Base-by-base conservation (phyloP, 1,140 invertebrate species). In the Drosophila dunni region DNA sequence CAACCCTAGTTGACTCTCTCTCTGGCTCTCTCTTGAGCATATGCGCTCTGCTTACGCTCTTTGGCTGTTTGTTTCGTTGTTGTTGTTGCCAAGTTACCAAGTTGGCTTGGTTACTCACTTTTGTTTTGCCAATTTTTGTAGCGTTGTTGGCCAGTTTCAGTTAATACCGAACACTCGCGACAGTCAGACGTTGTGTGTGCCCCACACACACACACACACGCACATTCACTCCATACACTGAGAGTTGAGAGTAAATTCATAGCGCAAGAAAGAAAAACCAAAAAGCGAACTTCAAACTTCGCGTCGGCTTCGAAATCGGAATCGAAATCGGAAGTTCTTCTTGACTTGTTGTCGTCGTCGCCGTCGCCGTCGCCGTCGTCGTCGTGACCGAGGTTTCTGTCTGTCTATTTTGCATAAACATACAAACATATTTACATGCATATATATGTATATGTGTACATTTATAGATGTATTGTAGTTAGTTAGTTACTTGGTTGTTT, bases 121-220 rank as follows among this genome's bases (percentile, higher is more conserved):
- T 78, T 89, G 84, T 89, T 89, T 89, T 90, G 84, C 84, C 84
- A 89, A 89, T 89, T 89, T 90, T 81, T 65, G 79, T 88, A 83
- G 79, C 76, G 79, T 76, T 70, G 56, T 17, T 44, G 61, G 67
- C 72, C 67, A 65, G 63, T 79, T 84, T 90, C 84, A 84, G 81
- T 89, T 89, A 84, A 68, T 75, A 84, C 66, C 78, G 80, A 89
- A 62, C 80, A 54, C 70, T 89, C 73, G 85, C 64, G 80, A 36
- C 64, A 67, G 40, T 33, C 77, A 84, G 77, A 75, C 81, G 70
- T 80, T 63, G 40, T 11, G 42, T 62, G 54, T 45, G 33, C 53
- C 29, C 46, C 44, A 34, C 62, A 72, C 66, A 68, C 75, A 15
- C 53, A 40, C 17, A 40, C 53, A 40, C 36, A 56, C 53, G 20